Evolutionary conservation across 1,140 invertebrate species (phyloP), one percentile per base, ranked within the genome.

Genomic region (Drosophila parvula): DNA sequence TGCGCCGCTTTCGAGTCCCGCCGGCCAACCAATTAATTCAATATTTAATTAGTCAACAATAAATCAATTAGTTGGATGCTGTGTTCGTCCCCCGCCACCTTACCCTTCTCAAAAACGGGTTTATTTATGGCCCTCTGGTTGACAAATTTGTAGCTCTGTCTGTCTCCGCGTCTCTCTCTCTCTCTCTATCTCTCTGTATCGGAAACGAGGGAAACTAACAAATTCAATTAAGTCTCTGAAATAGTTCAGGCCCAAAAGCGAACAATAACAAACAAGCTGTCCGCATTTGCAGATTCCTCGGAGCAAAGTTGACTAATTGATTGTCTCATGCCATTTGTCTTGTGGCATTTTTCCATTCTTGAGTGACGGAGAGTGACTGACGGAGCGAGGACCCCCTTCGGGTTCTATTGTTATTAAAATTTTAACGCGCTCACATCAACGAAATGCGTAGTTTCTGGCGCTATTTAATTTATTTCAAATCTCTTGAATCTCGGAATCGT

Each of bases 11-110:
- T 74, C 45, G 40, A 71, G 64, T 22, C 58, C 50, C 47, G 59
- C 44, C 62, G 74, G 62, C 82, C 77, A 71, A 83, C 68, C 84
- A 88, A 88, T 88, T 84, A 88, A 89, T 89, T 89, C 81, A 89
- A 88, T 88, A 89, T 89, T 88, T 88, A 88, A 88, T 88, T 88
- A 88, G 84, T 83, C 74, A 88, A 88, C 84, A 88, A 84, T 89
- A 88, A 88, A 88, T 89, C 84, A 88, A 88, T 88, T 88, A 89
- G 83, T 88, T 69, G 68, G 68, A 59, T 64, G 59, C 65, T 58
- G 36, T 58, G 36, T 32, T 27, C 6, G 28, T 9, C 30, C 40
- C 18, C 45, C n/a, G 8, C 36, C 45, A 10, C 38, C 56, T 22
- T 18, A 57, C 44, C 43, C 27, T 59, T 67, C 40, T 67, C 43